Base-by-base conservation (phyloP, 2,888 invertebrate species). In the Hyposoter dolosus region DNA sequence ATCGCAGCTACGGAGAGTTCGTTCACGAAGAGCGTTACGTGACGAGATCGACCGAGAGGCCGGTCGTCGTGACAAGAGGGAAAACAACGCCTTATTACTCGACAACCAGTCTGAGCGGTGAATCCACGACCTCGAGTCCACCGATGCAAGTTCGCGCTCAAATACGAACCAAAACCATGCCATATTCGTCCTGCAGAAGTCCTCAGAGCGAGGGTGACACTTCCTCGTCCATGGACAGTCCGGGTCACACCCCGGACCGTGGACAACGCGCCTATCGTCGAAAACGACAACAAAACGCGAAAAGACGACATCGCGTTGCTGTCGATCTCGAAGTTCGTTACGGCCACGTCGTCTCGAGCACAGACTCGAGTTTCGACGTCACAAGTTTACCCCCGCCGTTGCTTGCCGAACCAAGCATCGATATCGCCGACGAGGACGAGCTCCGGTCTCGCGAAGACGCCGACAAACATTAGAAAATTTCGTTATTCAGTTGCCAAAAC, bases 301-400 rank as follows among this genome's bases (percentile, higher is more conserved):
- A 93, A 68, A 92, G 92, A 75, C 90, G 94, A 53, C 94, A 94
- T 74, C 90, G 94, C 15, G 94, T 94, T 3, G 91, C 93, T 5
- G 92, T 94, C 9, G 94, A 94, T 85, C 89, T 94, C 40, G 94
- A 94, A 86, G 91, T 94, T 0, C 93, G 94, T 82, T 93, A 94
- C 79, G 94, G 94, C 3, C 94, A 93, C 60, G 93, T 94, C 47
- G 91, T 94, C 1, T 94, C 94, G 1, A 94, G 96, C 82, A 96
- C 96, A n/a, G 97, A 97, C 89, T 96, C 96, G 82, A 96, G 96
- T 91, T 96, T 97, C 92, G 97, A 97, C 91, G 96, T 97, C 28
- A 96, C 96, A 50, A 96, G 96, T 40, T 95, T 97, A 90, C 97
- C 97, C n/a, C 97, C 97, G 78, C 97, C 97, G 78, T 95, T 97